Evolutionary conservation across 1,140 invertebrate genomes (phyloP).

Genomic region (Conopomorpha cramerella): DNA sequence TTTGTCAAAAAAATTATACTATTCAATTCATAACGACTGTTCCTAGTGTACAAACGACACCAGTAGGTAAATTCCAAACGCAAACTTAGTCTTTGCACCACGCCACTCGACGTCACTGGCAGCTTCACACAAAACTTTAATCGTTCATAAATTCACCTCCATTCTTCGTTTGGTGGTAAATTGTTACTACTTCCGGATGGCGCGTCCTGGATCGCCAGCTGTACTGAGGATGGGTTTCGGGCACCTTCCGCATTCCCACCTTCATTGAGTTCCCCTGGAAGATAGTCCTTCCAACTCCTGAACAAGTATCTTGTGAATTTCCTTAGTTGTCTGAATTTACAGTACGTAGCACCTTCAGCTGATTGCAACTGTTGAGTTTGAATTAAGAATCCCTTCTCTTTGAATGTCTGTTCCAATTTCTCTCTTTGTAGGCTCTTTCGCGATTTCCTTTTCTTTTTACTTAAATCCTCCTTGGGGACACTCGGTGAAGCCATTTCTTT

Average conservation of each 20-base stretch:
- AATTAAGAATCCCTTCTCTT: conserved; percentile 89
- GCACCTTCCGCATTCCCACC: too few species aligned
- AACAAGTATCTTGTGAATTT: conserved; percentile 92
- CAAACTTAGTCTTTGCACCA: too few species aligned
- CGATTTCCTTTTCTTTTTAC: conserved; percentile 72
- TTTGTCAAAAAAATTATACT: too few species aligned
- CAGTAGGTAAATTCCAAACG: too few species aligned
- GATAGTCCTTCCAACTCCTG: conserved; percentile 90
- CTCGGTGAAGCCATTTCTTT: too few species aligned
- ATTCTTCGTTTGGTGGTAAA: too few species aligned
- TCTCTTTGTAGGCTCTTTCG: conserved; percentile 82
- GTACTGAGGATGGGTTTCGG: background rate
- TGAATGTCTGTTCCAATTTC: conserved; percentile 89
- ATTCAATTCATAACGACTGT: too few species aligned
- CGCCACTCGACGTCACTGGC: too few species aligned
- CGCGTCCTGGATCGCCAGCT: background rate
- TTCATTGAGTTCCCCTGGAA: conserved; percentile 74
- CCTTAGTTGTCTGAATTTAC: conserved; percentile 87
- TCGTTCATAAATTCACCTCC: conserved; percentile 16
- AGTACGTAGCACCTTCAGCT: conserved; percentile 90
- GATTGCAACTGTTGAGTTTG: conserved; percentile 91
- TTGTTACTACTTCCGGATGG: background rate
- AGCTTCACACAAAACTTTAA: background rate
- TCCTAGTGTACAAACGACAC: too few species aligned
- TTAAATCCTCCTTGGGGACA: conserved; percentile 37